These are phyloP conservation scores for Drosophila setifemur DNA, from an alignment of 1,140 invertebrate species.

Conservation along the genomic window DNA sequence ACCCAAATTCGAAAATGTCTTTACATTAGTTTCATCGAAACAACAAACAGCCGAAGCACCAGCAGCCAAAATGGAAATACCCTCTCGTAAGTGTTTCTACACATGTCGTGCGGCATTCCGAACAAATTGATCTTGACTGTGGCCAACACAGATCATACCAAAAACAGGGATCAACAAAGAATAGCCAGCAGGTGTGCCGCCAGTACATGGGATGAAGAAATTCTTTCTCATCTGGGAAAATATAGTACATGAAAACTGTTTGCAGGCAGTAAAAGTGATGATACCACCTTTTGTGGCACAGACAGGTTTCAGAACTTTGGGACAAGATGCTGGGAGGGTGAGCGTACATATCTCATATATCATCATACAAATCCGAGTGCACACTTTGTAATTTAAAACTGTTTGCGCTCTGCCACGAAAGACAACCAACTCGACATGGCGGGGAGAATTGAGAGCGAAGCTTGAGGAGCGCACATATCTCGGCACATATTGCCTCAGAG, in stretches of 20 bases:
- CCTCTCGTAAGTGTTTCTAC: slow-evolving; percentile 37
- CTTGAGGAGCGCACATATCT: slow-evolving; percentile 34
- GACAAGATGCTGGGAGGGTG: slow-evolving; percentile 2
- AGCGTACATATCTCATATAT: slow-evolving; percentile 13
- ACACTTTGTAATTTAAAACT: slow-evolving; percentile 50
- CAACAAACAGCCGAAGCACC: slow-evolving; percentile 24
- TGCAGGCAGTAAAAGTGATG: slow-evolving; percentile 25
- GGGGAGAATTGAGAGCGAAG: slow-evolving; percentile 12
- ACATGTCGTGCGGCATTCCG: slow-evolving; percentile 31
- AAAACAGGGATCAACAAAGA: slow-evolving; percentile 1
- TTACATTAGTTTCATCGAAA: slow-evolving; percentile 44
- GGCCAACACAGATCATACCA: slow-evolving; percentile 9
- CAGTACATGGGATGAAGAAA: slow-evolving; percentile 16
- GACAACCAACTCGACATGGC: too few relatives aligned
- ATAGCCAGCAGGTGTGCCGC: slow-evolving; percentile 36
- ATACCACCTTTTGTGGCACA: neutral
- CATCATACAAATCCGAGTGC: slow-evolving; percentile 13
- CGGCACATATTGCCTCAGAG: slow-evolving; percentile 43
- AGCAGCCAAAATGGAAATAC: slow-evolving; percentile 1
- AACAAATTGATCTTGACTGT: slow-evolving; percentile 53
- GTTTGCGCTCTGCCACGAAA: slow-evolving; percentile 20
- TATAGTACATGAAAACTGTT: slow-evolving; percentile 1
- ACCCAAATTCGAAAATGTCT: slow-evolving; percentile 65
- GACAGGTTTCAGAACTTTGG: slow-evolving; percentile 3
- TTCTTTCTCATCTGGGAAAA: neutral